A percentile compares a stretch with the other conserved stretches of the same genome.
These are phyloP conservation scores for Xestia ashworthii DNA, from an alignment of 2,888 invertebrate genomes.

Conservation along the genomic window DNA sequence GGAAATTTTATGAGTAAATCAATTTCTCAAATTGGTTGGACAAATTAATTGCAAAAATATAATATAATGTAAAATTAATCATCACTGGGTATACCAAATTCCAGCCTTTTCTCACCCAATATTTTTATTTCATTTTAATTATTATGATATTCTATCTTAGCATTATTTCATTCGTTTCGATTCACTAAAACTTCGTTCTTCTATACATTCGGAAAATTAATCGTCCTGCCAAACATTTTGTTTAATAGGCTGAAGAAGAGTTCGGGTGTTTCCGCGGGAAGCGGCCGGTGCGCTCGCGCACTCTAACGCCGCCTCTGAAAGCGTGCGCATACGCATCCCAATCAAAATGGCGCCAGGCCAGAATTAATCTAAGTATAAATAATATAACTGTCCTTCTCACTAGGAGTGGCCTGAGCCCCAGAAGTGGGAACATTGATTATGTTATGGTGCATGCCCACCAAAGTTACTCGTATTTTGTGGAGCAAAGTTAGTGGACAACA, in stretches of 20 bases:
- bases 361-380: slow-evolving; percentile 18
- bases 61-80: slow-evolving; percentile 7
- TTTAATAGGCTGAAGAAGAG: not conserved
- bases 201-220: not conserved
- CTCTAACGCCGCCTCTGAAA: not conserved
- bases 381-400: not conserved
- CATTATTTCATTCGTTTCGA: not conserved
- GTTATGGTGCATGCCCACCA: not conserved
- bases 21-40: not conserved
- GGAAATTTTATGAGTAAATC: not conserved
- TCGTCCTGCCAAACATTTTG: not conserved
- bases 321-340: slow-evolving; percentile 4
- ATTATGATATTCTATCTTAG: too few relatives aligned
- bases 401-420: not conserved
- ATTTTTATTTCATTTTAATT: not conserved
- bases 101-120: not conserved
- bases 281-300: not conserved
- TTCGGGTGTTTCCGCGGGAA: not conserved
- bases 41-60: slow-evolving; percentile 8
- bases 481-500: not conserved
- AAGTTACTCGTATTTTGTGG: not conserved
- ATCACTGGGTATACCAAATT: not conserved
- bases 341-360: slow-evolving; percentile 33
- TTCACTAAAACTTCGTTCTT: not conserved
- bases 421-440: not conserved